Percentiles rank a stretch among this genome's conserved stretches.
These are phyloP conservation scores for Carabus problematicus DNA, from an alignment of 2,888 invertebrate genomes.

Conservation along the genomic window DNA sequence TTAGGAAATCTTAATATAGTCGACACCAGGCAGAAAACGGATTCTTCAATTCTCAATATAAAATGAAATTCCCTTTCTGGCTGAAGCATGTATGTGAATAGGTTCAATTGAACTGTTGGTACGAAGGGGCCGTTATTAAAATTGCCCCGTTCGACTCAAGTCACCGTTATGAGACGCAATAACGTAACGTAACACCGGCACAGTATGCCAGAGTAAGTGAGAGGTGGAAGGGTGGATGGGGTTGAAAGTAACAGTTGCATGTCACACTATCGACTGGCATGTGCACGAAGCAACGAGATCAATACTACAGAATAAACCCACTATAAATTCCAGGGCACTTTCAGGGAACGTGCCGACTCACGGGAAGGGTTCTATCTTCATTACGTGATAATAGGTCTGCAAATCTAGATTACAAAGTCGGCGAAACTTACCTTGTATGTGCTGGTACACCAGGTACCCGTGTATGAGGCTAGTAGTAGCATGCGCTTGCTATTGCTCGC, in stretches of 20 bases:
- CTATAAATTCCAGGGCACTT: conserved; percentile 32
- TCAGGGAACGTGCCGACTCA: conserved; percentile 24
- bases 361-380: conserved; percentile 40
- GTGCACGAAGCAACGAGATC: conserved; percentile 20
- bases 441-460: neutral
- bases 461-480: too few relatives aligned
- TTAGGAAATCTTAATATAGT: too few relatives aligned
- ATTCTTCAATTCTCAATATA: too few relatives aligned
- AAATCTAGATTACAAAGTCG: conserved; percentile 38
- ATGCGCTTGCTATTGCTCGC: too few relatives aligned
- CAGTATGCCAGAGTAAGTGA: neutral
- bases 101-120: too few relatives aligned
- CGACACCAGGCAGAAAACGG: too few relatives aligned
- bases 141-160: too few relatives aligned
- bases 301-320: conserved; percentile 25
- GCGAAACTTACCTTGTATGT: conserved; percentile 32
- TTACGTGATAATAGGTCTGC: conserved; percentile 38
- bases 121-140: too few relatives aligned
- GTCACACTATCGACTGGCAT: conserved; percentile 22
- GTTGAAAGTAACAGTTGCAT: conserved; percentile 22
- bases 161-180: too few relatives aligned
- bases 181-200: too few relatives aligned
- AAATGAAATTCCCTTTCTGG: too few relatives aligned
- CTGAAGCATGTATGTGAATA: too few relatives aligned
- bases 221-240: conserved; percentile 11